These are phyloP conservation scores for Biston stratarius DNA, from an alignment of 2,888 invertebrate species.

Conservation along the genomic window DNA sequence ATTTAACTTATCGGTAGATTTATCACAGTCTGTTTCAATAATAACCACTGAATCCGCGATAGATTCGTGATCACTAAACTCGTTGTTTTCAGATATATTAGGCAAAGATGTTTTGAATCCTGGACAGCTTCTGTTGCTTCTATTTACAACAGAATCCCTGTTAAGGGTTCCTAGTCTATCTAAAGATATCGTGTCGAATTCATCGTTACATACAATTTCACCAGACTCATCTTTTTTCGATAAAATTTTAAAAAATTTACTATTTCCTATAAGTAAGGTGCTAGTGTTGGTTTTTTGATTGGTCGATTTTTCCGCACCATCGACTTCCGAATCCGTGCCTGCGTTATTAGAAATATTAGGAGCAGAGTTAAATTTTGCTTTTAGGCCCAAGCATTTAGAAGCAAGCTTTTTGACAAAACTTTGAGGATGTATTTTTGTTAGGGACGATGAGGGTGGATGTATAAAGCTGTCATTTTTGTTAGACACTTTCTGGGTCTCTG, in stretches of 20 bases:
- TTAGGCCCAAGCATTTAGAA: constrained; percentile 83
- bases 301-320: constrained; percentile 65
- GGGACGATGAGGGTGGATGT: constrained; percentile 77
- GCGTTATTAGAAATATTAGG: constrained; percentile 80
- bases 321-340: constrained; percentile 68
- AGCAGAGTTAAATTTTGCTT: constrained; percentile 82
- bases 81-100: constrained; percentile 81
- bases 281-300: constrained; percentile 69
- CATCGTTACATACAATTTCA: constrained; percentile 78
- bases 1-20: constrained; percentile 42
- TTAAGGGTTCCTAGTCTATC: constrained; percentile 77
- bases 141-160: constrained; percentile 77
- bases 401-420: constrained; percentile 85
- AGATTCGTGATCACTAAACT: constrained; percentile 72
- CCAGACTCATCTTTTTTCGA: constrained; percentile 81
- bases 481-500: constrained; percentile 81
- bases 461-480: constrained; percentile 77
- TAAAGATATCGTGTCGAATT: constrained; percentile 81
- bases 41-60: constrained; percentile 61
- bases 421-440: constrained; percentile 78
- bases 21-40: constrained; percentile 60
- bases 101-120: constrained; percentile 81
- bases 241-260: constrained; percentile 80
- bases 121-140: constrained; percentile 81
- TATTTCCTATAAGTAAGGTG: constrained; percentile 78